Base-by-base conservation (phyloP, 2,113 vertebrate genomes). In the Ammodramus savannarum region DNA sequence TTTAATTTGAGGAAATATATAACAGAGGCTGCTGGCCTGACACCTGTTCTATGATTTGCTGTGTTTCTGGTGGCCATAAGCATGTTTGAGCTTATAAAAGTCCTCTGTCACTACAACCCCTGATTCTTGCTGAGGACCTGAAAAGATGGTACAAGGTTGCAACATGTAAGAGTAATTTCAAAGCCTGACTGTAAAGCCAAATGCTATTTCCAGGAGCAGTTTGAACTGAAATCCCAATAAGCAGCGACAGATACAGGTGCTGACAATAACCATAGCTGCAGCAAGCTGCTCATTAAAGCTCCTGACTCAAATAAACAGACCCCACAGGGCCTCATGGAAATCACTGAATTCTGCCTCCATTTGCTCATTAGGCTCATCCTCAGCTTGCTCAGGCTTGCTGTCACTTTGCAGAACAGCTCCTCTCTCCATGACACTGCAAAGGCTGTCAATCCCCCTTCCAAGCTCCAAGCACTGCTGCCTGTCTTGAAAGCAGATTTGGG, bases 191-290 rank as follows among this genome's bases (percentile, higher is more conserved):
- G 58, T 31, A 54, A 87, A 89, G 91, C 74, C 91, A 95, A 94
- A 73, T 89, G 43, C 59, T 48, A 72, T 80, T 95, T 93, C 58
- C 89, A 77, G 67, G 39, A 93, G 78, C 38, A 76, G 54, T 83
- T 85, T 83, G 58, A 86, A 74, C 32, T 55, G 41, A 73, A 85
- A 89, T 89, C 32, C 74, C 75, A 51, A 32, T 29, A 58, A 83
- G 74, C 44, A 62, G 71, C 11, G 25, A 43, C 66, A 8, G 78
- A 81, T 49, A 59, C 85, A 96, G 91, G 90, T 95, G 94, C 72
- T 93, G 88, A 92, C 88, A 94, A 92, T 92, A 93, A 93, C 72
- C 46, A 57, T 36, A 39, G 51, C 82, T 73, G 41, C 90, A 89
- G 68, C 73, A 81, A 80, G 57, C 87, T 89, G 68, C 65, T 66